phyloP scores from a whole-genome alignment of 64 coral and sea anemone genomes.

The Montipora foliosa region DNA sequence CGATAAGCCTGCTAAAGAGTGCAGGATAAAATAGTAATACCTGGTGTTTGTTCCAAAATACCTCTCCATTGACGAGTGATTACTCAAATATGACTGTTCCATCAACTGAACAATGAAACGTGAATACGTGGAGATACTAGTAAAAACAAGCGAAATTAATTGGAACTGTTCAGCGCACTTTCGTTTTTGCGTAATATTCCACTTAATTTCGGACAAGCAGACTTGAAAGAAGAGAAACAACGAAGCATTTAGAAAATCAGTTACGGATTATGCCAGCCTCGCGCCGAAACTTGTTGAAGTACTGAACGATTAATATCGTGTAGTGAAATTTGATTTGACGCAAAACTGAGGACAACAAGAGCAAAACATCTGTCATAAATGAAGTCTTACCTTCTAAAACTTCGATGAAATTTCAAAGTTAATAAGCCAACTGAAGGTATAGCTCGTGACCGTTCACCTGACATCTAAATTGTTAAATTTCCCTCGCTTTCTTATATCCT shows the following conservation, averaged over 20 bases:
- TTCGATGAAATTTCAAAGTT: background rate
- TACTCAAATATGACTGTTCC: too few relatives aligned
- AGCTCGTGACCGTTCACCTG: background rate
- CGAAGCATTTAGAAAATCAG: background rate
- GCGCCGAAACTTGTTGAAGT: background rate
- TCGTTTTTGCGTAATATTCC: background rate
- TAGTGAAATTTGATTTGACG: background rate
- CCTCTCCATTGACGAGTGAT: too few relatives aligned
- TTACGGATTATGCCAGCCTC: background rate
- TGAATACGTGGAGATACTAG: too few relatives aligned
- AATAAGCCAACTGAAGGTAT: background rate
- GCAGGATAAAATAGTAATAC: too few relatives aligned
- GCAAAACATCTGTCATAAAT: background rate
- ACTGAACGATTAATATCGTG: background rate
- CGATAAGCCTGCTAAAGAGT: too few relatives aligned
- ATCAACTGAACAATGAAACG: too few relatives aligned
- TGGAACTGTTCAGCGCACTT: background rate
- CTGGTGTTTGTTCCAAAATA: too few relatives aligned
- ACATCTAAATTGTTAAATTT: constrained; percentile 46
- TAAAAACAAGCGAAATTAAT: too few relatives aligned
- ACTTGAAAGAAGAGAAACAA: background rate
- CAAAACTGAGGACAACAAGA: background rate
- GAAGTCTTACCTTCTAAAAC: background rate
- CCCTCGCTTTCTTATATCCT: constrained; percentile 20
- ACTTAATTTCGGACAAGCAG: background rate